phyloP scores from a whole-genome alignment of 1,140 invertebrate genomes.

The Chionoecetes opilio region DNA sequence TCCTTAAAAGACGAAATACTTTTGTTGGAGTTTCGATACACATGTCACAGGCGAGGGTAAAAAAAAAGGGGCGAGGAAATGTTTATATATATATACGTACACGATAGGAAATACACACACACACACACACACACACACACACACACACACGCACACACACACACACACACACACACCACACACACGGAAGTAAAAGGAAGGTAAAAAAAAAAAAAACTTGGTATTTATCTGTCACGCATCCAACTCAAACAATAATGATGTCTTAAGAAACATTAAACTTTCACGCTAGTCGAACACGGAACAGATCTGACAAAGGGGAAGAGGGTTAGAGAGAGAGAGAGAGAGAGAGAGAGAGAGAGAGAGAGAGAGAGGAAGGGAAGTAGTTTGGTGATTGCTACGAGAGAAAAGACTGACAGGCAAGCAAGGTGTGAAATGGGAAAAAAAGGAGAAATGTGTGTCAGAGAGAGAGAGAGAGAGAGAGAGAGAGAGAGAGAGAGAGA shows the following conservation, averaged over 20 bases:
- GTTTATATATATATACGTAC: neutral
- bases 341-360: neutral
- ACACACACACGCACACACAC: neutral
- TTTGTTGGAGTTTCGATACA: neutral
- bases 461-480: neutral
- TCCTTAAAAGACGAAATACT: constrained; percentile 10
- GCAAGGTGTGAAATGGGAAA: no score
- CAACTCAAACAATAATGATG: constrained; percentile 31
- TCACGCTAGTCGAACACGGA: no score
- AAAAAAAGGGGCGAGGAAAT: neutral
- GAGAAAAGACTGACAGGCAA: neutral
- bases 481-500: constrained; percentile 27
- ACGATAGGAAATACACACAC: neutral
- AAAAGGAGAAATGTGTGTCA: no score
- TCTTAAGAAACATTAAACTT: neutral
- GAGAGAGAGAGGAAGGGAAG: neutral
- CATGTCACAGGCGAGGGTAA: neutral
- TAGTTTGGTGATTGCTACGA: neutral
- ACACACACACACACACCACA: neutral
- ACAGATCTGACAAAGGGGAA: neutral
- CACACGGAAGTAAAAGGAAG: neutral
- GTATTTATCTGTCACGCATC: neutral
- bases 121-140: neutral
- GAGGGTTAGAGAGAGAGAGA: neutral
- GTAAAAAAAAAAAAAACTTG: neutral